Evolutionary conservation across 2,113 vertebrate genomes (phyloP), one percentile per base, ranked within the genome.

Genomic region (Pachyramphus minor): DNA sequence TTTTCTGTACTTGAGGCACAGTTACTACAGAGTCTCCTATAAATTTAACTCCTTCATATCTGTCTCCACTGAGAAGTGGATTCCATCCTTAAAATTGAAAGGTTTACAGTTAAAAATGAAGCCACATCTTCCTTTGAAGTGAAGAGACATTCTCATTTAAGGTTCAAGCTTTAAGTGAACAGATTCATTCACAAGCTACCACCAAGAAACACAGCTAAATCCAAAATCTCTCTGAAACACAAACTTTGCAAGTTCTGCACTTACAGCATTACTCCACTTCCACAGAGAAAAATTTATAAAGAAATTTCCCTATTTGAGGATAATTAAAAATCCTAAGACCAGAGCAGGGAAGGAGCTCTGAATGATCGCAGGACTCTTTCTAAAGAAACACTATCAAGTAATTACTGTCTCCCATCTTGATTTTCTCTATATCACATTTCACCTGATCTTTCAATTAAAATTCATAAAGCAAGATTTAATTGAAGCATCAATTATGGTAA

Each of bases 391-490:
- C 50, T 63, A 35, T 3, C 0, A 44, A 80, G 16, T 66, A 93
- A 80, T 90, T 85, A 84, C 19, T 41, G 21, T 12, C 31, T 90
- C 22, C 22, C 42, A 90, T 56, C 30, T 83, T 74, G 39, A 6
- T 74, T 91, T 77, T 63, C 37, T 39, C 11, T 81, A 39, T 37
- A 78, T 75, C 47, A 60, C 28, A 94, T 80, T 94, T 86, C 60
- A 88, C 52, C 68, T 73, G 25, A 52, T 80, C 17, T 71, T 85
- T 90, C 90, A 96, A 95, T 91, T 91, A 85, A 72, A 41, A 84
- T 95, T 81, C 56, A 81, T 75, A 91, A 81, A 84, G 63, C 52
- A 92, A 78, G 27, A 75, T 81, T 82, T 84, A 92, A 93, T 49
- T 92, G 79, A 93, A 95, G 72, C 14, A 60, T 75, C 45, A 80